Base-by-base conservation (phyloP, 2,797 vertebrate species). In the Sebastes iracundus region DNA sequence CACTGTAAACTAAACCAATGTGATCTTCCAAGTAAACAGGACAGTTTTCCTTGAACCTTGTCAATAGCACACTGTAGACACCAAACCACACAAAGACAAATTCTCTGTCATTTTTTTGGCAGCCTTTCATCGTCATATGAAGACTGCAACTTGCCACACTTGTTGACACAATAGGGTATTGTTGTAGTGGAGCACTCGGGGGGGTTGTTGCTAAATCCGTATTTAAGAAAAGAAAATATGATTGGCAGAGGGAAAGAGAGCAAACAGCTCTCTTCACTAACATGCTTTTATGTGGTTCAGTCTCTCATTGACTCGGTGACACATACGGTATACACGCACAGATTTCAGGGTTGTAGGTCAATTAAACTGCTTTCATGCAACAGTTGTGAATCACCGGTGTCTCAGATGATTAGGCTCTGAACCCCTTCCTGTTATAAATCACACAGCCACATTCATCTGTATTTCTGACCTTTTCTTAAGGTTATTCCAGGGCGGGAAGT, bases 91-190 rank as follows among this genome's bases (percentile, higher is more conserved):
- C 66, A 75, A 72, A 79, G 73, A 85, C 78, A 73, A 86, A 87
- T 79, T 60, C 81, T 27, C 27, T 56, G n/a, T 77, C 67, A 56
- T 58, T 62, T 88, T 18, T 61, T 73, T 84, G 76, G 72, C 82
- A 75, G 52, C 23, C 27, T 74, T 46, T 80, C 75, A 59, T 32
- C 30, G 25, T 75, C 75, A 28, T n/a, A 28, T 49, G 25, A 79
- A 69, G 13, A 7, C 63, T 81, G 7, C 32, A 86, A 68, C 28
- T 28, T 77, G 64, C 42, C 68, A 75, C 65, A 27, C 38, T 65
- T 81, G 14, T 79, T 88, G 65, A 84, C 53, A 89, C 90, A 91
- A 82, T 66, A 68, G 78, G 42, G 62, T 52, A 78, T 76, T 90
- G 86, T 87, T 83, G 32, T n/a, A 75, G 52, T 2, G 12, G 27